These are phyloP conservation scores for Sinonovacula constricta DNA, from an alignment of 1,140 invertebrate species.

Conservation along the genomic window DNA sequence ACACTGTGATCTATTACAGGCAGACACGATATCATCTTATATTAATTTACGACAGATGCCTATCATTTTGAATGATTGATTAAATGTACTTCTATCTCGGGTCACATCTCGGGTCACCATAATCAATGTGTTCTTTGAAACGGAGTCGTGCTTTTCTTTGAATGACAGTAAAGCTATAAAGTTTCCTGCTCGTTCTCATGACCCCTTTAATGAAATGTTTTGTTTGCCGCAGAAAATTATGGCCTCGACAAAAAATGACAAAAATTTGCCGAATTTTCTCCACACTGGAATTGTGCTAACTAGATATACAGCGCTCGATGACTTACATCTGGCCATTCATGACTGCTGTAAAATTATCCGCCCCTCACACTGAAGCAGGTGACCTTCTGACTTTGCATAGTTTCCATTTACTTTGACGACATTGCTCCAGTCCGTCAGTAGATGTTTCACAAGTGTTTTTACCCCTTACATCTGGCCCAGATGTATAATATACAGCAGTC, in stretches of 20 bases:
- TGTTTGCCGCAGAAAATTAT: neutral
- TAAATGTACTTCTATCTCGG: conserved; percentile 3
- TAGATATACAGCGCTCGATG: too few relatives aligned
- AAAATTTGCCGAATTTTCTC: too few relatives aligned
- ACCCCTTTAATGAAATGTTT: neutral
- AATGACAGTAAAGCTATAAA: neutral
- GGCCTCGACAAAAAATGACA: neutral
- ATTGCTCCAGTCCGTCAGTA: conserved; percentile 3
- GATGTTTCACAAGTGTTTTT: conserved; percentile 1
- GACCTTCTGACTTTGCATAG: conserved; percentile 1
- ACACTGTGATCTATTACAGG: neutral
- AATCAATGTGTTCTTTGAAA: neutral
- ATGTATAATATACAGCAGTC: too few relatives aligned
- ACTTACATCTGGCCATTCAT: too few relatives aligned
- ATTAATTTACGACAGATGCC: neutral
- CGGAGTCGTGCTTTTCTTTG: neutral
- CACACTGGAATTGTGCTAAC: too few relatives aligned
- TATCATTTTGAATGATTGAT: conserved; percentile 20
- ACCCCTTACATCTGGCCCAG: too few relatives aligned
- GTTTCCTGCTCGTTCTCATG: neutral
- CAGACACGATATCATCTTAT: neutral
- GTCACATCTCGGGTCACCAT: neutral
- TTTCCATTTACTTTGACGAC: conserved; percentile 1
- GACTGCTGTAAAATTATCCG: too few relatives aligned
- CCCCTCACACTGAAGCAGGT: conserved; percentile 1